Base-by-base conservation (phyloP, 35 echinoderm and acorn worm species). In the Diadema setosum region DNA sequence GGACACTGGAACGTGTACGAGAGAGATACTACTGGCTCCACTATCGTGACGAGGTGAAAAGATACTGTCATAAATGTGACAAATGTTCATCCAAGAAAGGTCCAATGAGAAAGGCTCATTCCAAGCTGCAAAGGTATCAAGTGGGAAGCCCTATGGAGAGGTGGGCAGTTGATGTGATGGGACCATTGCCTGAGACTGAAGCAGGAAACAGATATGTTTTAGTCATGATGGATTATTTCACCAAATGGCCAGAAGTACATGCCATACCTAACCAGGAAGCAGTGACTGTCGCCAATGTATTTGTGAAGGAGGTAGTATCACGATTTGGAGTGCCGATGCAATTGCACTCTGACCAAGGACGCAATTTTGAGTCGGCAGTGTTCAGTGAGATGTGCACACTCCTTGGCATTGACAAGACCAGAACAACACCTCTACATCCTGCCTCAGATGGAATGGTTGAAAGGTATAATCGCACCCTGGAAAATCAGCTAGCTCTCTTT, bases 111-210 rank as follows among this genome's bases (percentile, higher is more conserved):
- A 74, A 35, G 14, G 16, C 17, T 9, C 33, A 69, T 2, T 59
- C 89, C 9, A 32, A 3, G n/a, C 17, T 91, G 20, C 39, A 86
- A 30, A 1, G 24, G 8, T 85, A 86, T 29, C 35, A 41, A 7
- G 89, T 91, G 18, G 89, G 89, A 14, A 6, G 14, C 23, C 89
- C 83, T n/a, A 85, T 91, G 83, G 89, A 86, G 9, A 43, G 89
- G 41, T 21, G 70, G 30, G 90, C 83, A 7, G 12, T 92, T 25
- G 63, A 92, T 63, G 15, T 91, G 21, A 65, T 85, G 25, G 89
- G 89, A 5, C 82, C 82, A 9, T 42, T 80, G 26, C 60, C 82
- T 2, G 83, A 37, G 23, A 91, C 82, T 24, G 40, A 91, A 6
- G 9, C 2, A 4, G 88, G 82, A 4, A 91, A 91, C 63, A 39